A percentile compares a stretch with the other conserved stretches of the same genome.
These are phyloP conservation scores for Coregonus clupeaformis DNA, from an alignment of 2,113 vertebrate species.

Conservation along the genomic window DNA sequence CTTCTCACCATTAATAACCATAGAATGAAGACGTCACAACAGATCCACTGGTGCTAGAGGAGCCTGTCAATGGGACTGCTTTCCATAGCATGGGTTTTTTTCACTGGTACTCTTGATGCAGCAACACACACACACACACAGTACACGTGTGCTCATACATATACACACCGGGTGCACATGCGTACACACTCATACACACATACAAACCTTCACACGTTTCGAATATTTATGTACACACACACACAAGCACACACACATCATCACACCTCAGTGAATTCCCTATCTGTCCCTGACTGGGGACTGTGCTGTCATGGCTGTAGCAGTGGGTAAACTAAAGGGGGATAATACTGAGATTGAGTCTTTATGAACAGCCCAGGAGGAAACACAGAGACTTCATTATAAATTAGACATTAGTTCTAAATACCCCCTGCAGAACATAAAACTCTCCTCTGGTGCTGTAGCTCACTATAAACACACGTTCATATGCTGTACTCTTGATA, in stretches of 20 bases:
- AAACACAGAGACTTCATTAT: constrained; percentile 11
- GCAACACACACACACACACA: no score
- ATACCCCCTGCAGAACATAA: no score
- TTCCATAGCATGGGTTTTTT: constrained; percentile 4
- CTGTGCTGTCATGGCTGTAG: neutral
- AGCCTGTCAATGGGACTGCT: constrained; percentile 28
- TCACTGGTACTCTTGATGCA: neutral
- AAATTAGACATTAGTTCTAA: constrained; percentile 5
- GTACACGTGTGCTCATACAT: no score
- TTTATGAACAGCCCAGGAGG: constrained; percentile 14
- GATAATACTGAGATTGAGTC: neutral
- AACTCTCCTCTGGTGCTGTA: no score
- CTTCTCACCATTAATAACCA: constrained; percentile 36
- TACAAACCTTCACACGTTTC: no score
- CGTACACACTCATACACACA: neutral
- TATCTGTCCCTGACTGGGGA: neutral
- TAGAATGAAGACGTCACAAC: constrained; percentile 46
- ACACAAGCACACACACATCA: neutral
- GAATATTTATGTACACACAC: neutral
- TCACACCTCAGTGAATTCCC: neutral
- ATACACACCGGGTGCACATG: neutral
- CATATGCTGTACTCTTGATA: no score
- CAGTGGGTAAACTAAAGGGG: no score
- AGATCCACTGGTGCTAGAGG: constrained; percentile 18
- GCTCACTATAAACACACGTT: no score